Conservation (phyloP, 1,140 invertebrate species). For the Vollenhovia emeryi region DNA sequence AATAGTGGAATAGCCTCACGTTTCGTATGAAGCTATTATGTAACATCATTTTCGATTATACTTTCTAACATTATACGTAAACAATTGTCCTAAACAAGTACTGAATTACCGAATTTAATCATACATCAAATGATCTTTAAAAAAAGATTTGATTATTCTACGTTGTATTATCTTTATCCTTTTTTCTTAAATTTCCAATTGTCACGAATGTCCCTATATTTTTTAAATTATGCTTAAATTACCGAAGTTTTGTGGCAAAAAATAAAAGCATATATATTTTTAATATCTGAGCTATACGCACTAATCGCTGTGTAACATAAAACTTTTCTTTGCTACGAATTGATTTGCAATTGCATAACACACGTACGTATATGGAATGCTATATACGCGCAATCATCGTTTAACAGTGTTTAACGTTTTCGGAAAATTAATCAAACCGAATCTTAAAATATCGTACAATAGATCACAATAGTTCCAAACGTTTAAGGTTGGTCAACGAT, state of each 20-base stretch:
- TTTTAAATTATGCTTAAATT: background rate
- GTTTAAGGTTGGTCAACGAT: background rate
- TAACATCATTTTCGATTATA: background rate
- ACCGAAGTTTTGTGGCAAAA: background rate
- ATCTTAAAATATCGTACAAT: background rate
- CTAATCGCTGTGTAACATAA: background rate
- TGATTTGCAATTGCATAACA: too few species aligned
- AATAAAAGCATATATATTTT: background rate
- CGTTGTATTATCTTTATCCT: background rate
- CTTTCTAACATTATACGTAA: background rate
- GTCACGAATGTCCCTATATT: background rate
- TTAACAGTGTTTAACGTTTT: too few species aligned
- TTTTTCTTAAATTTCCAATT: background rate
- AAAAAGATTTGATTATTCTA: background rate
- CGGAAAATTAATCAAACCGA: background rate
- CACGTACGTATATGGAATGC: background rate
- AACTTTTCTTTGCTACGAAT: background rate
- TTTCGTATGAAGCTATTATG: background rate
- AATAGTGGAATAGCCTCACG: background rate
- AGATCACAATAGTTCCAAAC: background rate
- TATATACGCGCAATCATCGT: background rate
- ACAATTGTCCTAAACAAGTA: background rate
- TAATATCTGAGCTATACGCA: background rate
- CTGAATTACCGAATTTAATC: background rate
- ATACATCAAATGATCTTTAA: background rate